phyloP scores from a whole-genome alignment of 2,113 vertebrate species.

The Leptocoma aspasia region DNA sequence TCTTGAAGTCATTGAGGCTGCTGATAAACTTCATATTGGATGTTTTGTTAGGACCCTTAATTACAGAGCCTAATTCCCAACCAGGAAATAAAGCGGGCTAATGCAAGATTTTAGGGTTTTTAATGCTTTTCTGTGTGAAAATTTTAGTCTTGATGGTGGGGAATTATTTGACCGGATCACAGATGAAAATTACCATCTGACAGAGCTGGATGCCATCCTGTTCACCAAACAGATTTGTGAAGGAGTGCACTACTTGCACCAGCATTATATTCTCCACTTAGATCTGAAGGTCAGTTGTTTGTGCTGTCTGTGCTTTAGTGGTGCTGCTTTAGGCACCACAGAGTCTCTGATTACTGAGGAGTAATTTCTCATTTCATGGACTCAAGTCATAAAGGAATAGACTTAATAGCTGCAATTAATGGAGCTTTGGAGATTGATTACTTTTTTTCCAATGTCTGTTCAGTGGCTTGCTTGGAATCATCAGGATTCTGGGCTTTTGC shows the following conservation, averaged over 20 bases:
- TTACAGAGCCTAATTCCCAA: neutral
- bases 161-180: constrained; percentile 95
- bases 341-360: neutral
- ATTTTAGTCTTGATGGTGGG: constrained; percentile 86
- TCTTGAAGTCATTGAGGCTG: neutral
- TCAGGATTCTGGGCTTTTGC: neutral
- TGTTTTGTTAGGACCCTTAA: neutral
- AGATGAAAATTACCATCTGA: constrained; percentile 88
- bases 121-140: neutral
- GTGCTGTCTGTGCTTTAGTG: neutral
- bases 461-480: neutral
- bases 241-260: constrained; percentile 86
- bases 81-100: neutral
- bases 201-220: constrained; percentile 82
- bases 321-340: neutral
- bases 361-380: neutral
- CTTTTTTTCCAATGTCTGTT: neutral
- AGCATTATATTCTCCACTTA: constrained; percentile 89
- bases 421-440: neutral
- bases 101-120: neutral
- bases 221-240: constrained; percentile 93
- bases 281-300: constrained; percentile 85
- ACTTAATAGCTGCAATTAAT: neutral
- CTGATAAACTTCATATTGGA: neutral
- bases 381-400: neutral